Evolutionary conservation across 2,797 vertebrate species (phyloP).

Genomic region (Hemibagrus guttatus): DNA sequence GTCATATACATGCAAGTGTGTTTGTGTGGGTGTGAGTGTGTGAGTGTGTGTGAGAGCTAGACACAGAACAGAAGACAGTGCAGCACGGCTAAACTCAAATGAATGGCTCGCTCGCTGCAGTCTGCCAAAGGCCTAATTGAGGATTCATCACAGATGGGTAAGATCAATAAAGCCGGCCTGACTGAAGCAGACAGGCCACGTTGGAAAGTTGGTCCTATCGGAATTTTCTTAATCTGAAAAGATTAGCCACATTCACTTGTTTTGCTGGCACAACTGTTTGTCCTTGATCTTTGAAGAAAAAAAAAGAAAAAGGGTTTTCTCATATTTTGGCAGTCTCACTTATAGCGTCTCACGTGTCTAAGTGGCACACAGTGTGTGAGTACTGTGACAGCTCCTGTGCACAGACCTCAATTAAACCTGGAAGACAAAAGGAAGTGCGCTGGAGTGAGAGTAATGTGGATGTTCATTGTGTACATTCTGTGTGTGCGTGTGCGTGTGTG

Average conservation of each 20-base stretch:
- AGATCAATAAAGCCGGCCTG: conserved; percentile 72
- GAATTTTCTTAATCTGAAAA: conserved; percentile 67
- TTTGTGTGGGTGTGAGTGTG: not conserved
- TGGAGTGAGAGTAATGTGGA: conserved; percentile 48
- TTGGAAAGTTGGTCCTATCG: conserved; percentile 75
- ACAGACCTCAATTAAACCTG: conserved; percentile 30
- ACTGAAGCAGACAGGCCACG: conserved; percentile 62
- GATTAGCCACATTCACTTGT: conserved; percentile 68
- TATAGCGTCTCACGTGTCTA: conserved; percentile 25
- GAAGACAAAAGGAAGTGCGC: conserved; percentile 4
- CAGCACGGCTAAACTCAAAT: conserved; percentile 47
- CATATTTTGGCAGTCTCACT: conserved; percentile 1
- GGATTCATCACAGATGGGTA: conserved; percentile 74
- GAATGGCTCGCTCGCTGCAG: conserved; percentile 67
- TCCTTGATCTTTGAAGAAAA: conserved; percentile 13
- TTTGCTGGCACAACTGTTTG: conserved; percentile 42
- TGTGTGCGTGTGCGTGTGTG: conserved; percentile 31
- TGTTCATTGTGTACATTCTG: conserved; percentile 31
- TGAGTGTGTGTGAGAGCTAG: conserved; percentile 18
- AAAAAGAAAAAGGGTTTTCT: not conserved
- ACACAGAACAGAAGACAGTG: conserved; percentile 29
- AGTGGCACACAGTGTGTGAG: conserved; percentile 22
- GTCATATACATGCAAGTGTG: not conserved
- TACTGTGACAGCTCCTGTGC: conserved; percentile 26
- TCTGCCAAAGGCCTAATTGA: conserved; percentile 71